Conservation (phyloP, 2,797 vertebrate genomes). For the Phyllotis vaccarum region DNA sequence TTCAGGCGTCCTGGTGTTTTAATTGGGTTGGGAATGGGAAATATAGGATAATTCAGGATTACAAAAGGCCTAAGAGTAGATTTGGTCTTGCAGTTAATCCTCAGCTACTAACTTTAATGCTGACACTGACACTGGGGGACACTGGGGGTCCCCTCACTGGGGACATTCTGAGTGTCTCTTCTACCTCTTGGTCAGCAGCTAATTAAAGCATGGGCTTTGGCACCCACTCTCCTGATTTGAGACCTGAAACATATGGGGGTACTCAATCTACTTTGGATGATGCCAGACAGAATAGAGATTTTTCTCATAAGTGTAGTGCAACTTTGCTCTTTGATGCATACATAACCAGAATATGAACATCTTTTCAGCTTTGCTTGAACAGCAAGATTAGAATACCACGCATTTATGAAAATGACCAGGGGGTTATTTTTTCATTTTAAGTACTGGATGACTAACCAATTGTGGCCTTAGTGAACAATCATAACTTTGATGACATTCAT, state of each 20-base stretch:
- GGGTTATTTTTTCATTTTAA: background rate
- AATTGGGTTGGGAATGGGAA: background rate
- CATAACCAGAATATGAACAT: background rate
- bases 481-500: background rate
- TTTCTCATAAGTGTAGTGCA: background rate
- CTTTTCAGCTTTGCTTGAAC: background rate
- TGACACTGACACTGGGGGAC: too few species aligned
- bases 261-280: background rate
- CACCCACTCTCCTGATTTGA: background rate
- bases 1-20: slow-evolving; percentile 9
- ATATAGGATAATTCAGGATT: background rate
- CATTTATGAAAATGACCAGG: background rate
- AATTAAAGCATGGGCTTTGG: background rate
- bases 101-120: background rate
- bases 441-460: background rate
- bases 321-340: background rate
- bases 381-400: background rate
- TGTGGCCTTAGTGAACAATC: background rate
- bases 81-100: background rate
- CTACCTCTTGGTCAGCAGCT: background rate
- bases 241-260: background rate
- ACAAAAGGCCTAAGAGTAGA: background rate
- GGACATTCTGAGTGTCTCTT: background rate
- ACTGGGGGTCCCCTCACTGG: background rate
- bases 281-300: background rate